Conservation (phyloP, 2,888 invertebrate genomes). For the Ormyrus thymus region DNA sequence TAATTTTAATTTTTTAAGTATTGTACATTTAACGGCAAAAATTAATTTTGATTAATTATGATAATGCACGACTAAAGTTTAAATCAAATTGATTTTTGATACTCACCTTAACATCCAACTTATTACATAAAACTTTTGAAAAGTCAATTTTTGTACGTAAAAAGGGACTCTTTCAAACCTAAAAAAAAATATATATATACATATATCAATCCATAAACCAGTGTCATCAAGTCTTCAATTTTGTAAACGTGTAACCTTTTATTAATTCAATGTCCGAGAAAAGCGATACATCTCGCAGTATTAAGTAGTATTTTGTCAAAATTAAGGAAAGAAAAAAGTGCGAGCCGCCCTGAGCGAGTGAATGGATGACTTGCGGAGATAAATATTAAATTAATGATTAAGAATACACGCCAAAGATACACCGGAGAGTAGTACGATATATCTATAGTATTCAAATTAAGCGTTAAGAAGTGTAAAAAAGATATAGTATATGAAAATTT, state of each 20-base stretch:
- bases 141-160: neutral
- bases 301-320: constrained; percentile 56
- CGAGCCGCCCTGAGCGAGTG: neutral
- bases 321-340: constrained; percentile 18
- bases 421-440: constrained; percentile 58
- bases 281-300: constrained; percentile 50
- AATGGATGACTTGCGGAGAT: neutral
- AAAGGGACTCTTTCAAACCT: too few species aligned
- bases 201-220: too few species aligned
- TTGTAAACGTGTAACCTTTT: constrained; percentile 8
- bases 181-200: too few species aligned
- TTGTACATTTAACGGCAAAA: neutral
- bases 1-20: neutral
- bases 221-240: constrained; percentile 21
- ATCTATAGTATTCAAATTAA: constrained; percentile 33
- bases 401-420: constrained; percentile 60
- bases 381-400: constrained; percentile 30
- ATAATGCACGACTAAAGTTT: neutral
- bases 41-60: too few species aligned
- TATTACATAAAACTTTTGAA: neutral
- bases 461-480: constrained; percentile 32
- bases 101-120: neutral
- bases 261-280: constrained; percentile 17
- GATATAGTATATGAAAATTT: constrained; percentile 21
- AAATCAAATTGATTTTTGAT: constrained; percentile 18